These are phyloP conservation scores for Pithys albifrons DNA, from an alignment of 2,113 vertebrate species.

Conservation along the genomic window DNA sequence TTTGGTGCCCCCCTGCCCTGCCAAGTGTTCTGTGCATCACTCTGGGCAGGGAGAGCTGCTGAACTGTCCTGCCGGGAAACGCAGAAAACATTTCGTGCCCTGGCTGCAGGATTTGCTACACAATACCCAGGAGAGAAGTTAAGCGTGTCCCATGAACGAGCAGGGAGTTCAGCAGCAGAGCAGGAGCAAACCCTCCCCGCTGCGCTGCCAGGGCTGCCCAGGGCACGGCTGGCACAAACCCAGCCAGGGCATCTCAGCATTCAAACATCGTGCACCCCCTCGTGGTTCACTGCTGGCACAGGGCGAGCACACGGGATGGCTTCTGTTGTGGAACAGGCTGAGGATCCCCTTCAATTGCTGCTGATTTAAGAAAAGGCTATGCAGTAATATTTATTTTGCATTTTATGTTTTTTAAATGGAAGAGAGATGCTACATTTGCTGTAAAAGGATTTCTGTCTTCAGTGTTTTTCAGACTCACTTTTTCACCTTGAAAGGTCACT, in stretches of 20 bases:
- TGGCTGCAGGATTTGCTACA: accelerated
- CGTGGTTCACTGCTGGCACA: not conserved
- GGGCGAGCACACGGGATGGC: not conserved
- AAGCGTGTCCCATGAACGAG: not conserved
- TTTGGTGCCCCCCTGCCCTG: not conserved
- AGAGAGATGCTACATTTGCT: not conserved
- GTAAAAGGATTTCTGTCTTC: not conserved
- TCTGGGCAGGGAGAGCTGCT: not conserved
- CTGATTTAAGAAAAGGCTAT: not conserved
- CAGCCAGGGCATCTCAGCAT: accelerated
- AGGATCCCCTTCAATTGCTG: not conserved
- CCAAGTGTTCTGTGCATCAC: not conserved
- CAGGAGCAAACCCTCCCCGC: not conserved
- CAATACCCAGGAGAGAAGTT: not conserved
- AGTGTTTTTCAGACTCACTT: conserved; percentile 30
- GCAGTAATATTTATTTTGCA: too few species aligned
- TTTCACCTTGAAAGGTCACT: not conserved
- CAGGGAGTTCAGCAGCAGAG: not conserved
- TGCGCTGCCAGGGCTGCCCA: not conserved
- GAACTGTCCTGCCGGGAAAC: not conserved
- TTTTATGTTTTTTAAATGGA: not conserved
- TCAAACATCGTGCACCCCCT: not conserved
- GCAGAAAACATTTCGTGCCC: not conserved
- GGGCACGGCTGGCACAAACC: not conserved
- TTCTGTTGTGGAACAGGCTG: not conserved